These are phyloP conservation scores for Diadumene lineata DNA, from an alignment of 92 coral and sea anemone species.

Conservation along the genomic window DNA sequence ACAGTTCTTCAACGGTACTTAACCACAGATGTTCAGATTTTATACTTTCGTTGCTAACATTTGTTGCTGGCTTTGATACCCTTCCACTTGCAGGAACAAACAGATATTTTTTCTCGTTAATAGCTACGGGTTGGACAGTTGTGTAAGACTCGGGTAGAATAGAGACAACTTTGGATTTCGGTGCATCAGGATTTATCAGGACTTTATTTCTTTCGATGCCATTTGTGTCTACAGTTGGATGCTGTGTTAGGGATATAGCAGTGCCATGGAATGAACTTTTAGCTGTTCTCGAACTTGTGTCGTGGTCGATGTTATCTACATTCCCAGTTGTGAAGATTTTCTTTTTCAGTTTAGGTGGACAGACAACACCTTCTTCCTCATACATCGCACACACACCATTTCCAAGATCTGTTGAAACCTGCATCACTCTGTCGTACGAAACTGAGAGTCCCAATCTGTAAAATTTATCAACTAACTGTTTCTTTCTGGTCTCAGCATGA, in stretches of 20 bases:
- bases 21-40: conserved; percentile 25
- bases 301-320: conserved; percentile 53
- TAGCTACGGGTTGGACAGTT: conserved; percentile 38
- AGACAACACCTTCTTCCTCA: conserved; percentile 58
- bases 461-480: conserved; percentile 43
- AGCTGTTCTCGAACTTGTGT: conserved; percentile 56
- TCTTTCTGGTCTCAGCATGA: conserved; percentile 68
- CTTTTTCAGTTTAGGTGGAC: conserved; percentile 54
- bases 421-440: conserved; percentile 67
- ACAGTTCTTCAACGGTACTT: conserved; percentile 13
- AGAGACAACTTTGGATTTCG: conserved; percentile 34
- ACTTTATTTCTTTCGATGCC: conserved; percentile 39
- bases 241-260: conserved; percentile 53
- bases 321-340: conserved; percentile 47
- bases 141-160: conserved; percentile 47
- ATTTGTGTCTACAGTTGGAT: conserved; percentile 27
- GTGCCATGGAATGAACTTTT: conserved; percentile 57
- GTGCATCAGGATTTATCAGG: conserved; percentile 28
- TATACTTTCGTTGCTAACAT: conserved; percentile 15
- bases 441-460: conserved; percentile 53
- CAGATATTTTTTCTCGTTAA: conserved; percentile 10
- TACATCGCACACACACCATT: conserved; percentile 46
- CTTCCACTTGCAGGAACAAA: conserved; percentile 22
- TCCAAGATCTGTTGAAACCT: conserved; percentile 54
- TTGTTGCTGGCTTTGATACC: conserved; percentile 12